Conservation (phyloP, 2,113 vertebrate species). For the Nansenia antarctica region DNA sequence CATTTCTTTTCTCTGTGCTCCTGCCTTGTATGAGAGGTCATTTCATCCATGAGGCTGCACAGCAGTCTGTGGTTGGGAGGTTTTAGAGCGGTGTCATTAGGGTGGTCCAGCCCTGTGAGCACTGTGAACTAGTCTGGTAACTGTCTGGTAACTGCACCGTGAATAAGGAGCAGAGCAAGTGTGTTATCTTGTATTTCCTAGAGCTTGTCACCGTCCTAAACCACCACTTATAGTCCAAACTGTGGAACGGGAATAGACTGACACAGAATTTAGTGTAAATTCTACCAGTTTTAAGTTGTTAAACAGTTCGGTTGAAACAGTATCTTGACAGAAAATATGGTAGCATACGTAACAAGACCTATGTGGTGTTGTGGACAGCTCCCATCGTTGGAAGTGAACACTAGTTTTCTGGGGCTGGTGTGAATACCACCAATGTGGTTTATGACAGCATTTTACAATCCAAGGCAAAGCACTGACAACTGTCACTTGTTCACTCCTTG, state of each 20-base stretch:
- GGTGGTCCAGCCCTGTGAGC: neutral
- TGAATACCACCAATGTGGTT: conserved; percentile 40
- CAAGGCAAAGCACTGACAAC: conserved; percentile 7
- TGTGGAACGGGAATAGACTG: too few relatives aligned
- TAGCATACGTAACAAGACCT: too few relatives aligned
- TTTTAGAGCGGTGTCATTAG: neutral
- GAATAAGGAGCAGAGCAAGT: neutral
- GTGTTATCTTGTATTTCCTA: neutral
- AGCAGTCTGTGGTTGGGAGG: too few relatives aligned
- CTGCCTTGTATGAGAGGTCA: too few relatives aligned
- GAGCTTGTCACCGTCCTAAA: neutral
- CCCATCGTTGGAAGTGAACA: neutral
- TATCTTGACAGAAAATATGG: too few relatives aligned
- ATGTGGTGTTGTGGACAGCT: neutral
- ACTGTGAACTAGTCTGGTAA: neutral
- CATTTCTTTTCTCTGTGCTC: too few relatives aligned
- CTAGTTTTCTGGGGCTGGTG: conserved; percentile 14
- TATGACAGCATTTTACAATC: conserved; percentile 25
- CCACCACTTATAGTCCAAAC: too few relatives aligned
- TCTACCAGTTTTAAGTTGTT: too few relatives aligned
- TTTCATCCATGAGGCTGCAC: neutral
- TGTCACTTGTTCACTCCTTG: neutral
- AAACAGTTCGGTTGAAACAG: too few relatives aligned
- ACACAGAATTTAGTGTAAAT: too few relatives aligned
- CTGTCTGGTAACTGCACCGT: neutral